A percentile compares a stretch with the other conserved stretches of the same genome.
These are phyloP conservation scores for Helicoverpa zea DNA, from an alignment of 1,140 invertebrate genomes.

Conservation along the genomic window DNA sequence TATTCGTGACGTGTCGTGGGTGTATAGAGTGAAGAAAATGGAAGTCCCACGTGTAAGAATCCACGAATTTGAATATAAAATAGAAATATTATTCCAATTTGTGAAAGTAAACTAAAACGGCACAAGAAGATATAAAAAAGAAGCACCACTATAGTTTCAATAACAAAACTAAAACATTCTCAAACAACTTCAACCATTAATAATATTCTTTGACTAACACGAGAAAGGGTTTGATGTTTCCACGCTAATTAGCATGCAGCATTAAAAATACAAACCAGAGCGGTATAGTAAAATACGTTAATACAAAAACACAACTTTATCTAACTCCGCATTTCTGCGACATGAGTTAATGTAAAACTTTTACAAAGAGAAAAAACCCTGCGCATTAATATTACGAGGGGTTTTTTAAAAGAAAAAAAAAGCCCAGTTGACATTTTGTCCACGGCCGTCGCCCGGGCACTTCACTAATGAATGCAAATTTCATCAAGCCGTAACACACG, in stretches of 20 bases:
- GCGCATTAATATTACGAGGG: conserved; percentile 65
- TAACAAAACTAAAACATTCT: background rate
- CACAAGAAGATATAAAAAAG: background rate
- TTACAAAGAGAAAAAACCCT: conserved; percentile 49
- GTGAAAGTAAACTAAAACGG: too few relatives aligned
- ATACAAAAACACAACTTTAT: conserved; percentile 41
- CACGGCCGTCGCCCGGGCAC: conserved; percentile 58
- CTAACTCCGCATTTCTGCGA: conserved; percentile 14
- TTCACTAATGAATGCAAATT: conserved; percentile 78
- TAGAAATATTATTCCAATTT: too few relatives aligned
- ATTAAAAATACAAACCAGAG: conserved; percentile 10
- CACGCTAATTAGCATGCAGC: background rate
- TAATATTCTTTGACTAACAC: background rate
- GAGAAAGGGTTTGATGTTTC: background rate
- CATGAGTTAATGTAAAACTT: conserved; percentile 43
- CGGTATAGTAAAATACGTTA: background rate
- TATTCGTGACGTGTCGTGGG: too few relatives aligned
- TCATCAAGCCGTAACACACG: conserved; percentile 71
- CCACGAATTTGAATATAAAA: too few relatives aligned
- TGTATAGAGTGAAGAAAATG: background rate
- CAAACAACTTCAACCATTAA: background rate
- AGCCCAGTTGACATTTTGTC: conserved; percentile 67
- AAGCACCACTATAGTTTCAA: background rate
- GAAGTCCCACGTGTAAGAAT: background rate
- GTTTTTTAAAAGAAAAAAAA: conserved; percentile 61